Evolutionary conservation across 2,113 vertebrate species (phyloP), one percentile per base, ranked within the genome.

Genomic region (Paracanthobrama guichenoti): DNA sequence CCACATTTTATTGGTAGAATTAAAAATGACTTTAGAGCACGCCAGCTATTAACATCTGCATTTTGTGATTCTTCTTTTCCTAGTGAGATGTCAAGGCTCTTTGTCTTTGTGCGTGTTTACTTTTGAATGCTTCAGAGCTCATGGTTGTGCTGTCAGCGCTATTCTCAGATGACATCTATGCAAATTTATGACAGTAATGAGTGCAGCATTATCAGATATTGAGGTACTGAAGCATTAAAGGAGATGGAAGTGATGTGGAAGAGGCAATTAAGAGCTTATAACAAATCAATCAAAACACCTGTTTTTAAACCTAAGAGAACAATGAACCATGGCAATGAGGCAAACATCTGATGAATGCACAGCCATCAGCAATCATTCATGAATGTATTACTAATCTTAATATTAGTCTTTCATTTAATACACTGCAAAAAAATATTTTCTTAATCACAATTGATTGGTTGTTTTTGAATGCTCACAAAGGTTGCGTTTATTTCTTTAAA

Each of bases 231-330:
- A 64, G 26, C 81, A 74, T 83, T 39, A 77, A 66, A 84, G 24
- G 18, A 57, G 35, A 84, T 67, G 77, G 31, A 84, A 91, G 88
- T 64, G 59, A 46, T 85, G 89, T 89, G 77, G 88, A 57, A 78
- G 83, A 79, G 84, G 78, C 79, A 75, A 84, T 76, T 90, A 89
- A 90, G 86, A 64, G 13, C 18, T 81, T 79, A 71, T 64, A 60
- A 84, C 60, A 67, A 62, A 73, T 73, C 48, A 72, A 71, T 87
- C 24, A 64, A 73, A 50, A 42, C 42, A 66, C 28, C 53, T 57
- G 18, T 83, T 73, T 59, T 78, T 53, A 44, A 18, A 28, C 22
- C 26, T n/a, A 42, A 60, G 46, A 44, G n/a, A 79, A 4, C n/a
- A 3, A 16, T 4, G 11, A 67, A 67, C 48, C 12, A 12, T 53